Percentiles rank a stretch among this genome's conserved stretches.
These are phyloP conservation scores for Phaenicophaeus curvirostris DNA, from an alignment of 2,797 vertebrate genomes.

Conservation along the genomic window DNA sequence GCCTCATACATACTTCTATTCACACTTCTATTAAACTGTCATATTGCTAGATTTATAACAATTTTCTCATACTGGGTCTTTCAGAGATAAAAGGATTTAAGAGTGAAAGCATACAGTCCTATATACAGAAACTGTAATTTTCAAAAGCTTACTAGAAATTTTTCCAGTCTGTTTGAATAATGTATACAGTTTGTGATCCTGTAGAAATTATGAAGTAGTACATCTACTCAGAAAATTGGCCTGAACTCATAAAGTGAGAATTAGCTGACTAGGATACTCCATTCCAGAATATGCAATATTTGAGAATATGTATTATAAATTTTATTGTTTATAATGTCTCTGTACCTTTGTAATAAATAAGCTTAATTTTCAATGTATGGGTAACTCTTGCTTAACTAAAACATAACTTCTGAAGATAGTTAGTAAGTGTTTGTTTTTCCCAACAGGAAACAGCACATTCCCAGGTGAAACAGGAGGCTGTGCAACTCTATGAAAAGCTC, in stretches of 20 bases:
- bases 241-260: not conserved
- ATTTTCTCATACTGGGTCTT: not conserved
- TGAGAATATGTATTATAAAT: not conserved
- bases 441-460: conserved; percentile 89
- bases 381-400: not conserved
- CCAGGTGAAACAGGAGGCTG: conserved; percentile 87
- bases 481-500: conserved; percentile 86
- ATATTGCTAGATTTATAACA: not conserved
- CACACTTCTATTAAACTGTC: not conserved
- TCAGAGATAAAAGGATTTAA: not conserved
- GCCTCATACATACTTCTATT: not conserved
- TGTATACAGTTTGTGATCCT: not conserved
- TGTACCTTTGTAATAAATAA: not conserved
- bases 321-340: not conserved
- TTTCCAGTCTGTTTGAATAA: not conserved
- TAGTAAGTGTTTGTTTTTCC: not conserved
- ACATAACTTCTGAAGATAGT: not conserved
- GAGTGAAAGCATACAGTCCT: not conserved
- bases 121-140: not conserved
- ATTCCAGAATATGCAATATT: not conserved
- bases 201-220: not conserved
- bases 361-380: not conserved
- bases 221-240: not conserved
- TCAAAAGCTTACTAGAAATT: not conserved
- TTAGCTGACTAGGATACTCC: not conserved